phyloP scores from a whole-genome alignment of 2,888 invertebrate genomes.

The Tuta absoluta region DNA sequence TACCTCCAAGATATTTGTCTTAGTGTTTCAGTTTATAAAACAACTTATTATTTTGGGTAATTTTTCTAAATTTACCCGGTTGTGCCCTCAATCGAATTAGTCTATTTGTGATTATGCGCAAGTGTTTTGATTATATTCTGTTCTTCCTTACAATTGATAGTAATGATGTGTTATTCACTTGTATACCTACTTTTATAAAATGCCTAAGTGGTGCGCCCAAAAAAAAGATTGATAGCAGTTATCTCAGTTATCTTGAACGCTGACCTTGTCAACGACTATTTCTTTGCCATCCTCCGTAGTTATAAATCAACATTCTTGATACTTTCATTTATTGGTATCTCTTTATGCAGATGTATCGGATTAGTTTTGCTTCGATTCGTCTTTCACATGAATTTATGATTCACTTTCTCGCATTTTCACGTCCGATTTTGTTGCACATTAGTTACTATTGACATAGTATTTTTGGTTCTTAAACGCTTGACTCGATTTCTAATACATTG shows the following conservation, averaged over 20 bases:
- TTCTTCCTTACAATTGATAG: constrained; percentile 41
- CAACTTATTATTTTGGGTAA: not conserved
- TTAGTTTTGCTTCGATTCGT: constrained; percentile 21
- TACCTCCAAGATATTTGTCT: not conserved
- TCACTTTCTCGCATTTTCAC: constrained; percentile 40
- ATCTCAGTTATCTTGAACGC: constrained; percentile 41
- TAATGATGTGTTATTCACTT: constrained; percentile 31
- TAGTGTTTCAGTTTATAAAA: not conserved
- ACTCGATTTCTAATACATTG: constrained; percentile 49
- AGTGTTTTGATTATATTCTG: constrained; percentile 40
- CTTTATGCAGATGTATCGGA: constrained; percentile 26
- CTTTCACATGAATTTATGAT: constrained; percentile 9
- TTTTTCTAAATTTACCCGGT: not conserved
- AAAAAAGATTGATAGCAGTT: constrained; percentile 46
- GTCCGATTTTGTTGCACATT: constrained; percentile 45
- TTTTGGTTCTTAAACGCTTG: constrained; percentile 48
- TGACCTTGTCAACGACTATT: constrained; percentile 47
- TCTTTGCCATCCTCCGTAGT: not conserved
- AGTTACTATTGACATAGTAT: constrained; percentile 40
- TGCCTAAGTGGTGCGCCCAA: constrained; percentile 29
- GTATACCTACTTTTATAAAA: not conserved
- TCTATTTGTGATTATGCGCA: constrained; percentile 36
- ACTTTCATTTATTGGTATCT: constrained; percentile 22
- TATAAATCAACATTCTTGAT: constrained; percentile 17
- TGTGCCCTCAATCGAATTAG: not conserved